A percentile compares a stretch with the other conserved stretches of the same genome.
phyloP scores from a whole-genome alignment of 2,888 invertebrate genomes.

The Harpalus rubripes region DNA sequence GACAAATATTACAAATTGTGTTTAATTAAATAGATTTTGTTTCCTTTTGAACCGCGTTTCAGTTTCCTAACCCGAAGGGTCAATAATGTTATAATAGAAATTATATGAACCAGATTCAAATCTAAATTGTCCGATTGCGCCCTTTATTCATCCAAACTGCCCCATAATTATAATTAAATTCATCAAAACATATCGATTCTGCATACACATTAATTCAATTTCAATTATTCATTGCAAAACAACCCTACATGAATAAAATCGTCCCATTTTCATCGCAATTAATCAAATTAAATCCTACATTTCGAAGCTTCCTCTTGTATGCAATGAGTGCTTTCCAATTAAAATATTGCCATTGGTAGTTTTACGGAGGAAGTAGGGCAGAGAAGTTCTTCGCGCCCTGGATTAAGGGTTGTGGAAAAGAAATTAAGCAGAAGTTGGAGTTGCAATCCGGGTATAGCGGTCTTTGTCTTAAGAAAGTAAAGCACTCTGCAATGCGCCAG shows the following conservation, averaged over 20 bases:
- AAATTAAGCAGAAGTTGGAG: constrained; percentile 52
- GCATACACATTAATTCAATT: not conserved
- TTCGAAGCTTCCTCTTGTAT: not conserved
- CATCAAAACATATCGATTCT: not conserved
- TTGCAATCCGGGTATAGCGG: constrained; percentile 31
- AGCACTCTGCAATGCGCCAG: constrained; percentile 59
- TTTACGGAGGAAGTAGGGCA: not conserved
- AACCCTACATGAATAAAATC: not conserved
- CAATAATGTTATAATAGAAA: no score
- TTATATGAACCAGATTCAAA: not conserved
- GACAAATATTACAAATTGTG: no score
- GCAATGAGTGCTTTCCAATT: constrained; percentile 1
- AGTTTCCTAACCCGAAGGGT: no score
- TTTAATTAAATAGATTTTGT: no score
- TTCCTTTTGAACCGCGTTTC: no score
- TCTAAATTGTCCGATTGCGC: not conserved
- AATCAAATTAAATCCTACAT: not conserved
- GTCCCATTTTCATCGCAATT: not conserved
- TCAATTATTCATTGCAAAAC: not conserved
- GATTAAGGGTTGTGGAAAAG: not conserved
- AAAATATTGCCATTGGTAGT: not conserved
- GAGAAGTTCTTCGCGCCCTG: not conserved
- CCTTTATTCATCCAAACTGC: not conserved
- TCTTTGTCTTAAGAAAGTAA: constrained; percentile 2
- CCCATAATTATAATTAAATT: constrained; percentile 3